A percentile compares a stretch with the other conserved stretches of the same genome.
Evolutionary conservation across 1,140 invertebrate species (phyloP).

Genomic region (Popillia japonica): DNA sequence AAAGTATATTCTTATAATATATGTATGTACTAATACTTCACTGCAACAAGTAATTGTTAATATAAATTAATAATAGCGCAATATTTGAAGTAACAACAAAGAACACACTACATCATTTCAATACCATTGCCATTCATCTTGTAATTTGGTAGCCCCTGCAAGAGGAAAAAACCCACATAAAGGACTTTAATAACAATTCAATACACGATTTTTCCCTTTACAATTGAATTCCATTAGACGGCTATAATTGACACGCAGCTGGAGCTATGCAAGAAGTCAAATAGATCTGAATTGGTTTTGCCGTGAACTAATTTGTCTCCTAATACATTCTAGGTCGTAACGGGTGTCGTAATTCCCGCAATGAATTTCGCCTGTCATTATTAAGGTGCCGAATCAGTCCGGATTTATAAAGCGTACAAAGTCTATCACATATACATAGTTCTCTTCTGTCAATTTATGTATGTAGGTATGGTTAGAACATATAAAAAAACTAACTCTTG

Average conservation of each 20-base stretch:
- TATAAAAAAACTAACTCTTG: too few relatives aligned
- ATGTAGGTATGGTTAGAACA: too few relatives aligned
- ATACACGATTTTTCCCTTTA: slow-evolving; percentile 27
- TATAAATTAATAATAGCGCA: too few relatives aligned
- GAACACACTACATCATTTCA: background rate
- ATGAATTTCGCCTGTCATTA: slow-evolving; percentile 18
- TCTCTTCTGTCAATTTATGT: background rate
- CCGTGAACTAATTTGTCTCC: slow-evolving; percentile 29
- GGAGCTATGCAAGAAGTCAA: slow-evolving; percentile 18
- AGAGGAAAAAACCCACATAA: background rate
- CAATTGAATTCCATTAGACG: slow-evolving; percentile 23
- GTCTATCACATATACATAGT: background rate
- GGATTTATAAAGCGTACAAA: background rate
- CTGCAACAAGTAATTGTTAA: too few relatives aligned
- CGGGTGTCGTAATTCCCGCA: slow-evolving; percentile 27
- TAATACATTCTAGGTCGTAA: slow-evolving; percentile 15
- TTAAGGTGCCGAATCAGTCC: background rate
- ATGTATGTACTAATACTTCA: too few relatives aligned
- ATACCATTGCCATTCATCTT: background rate
- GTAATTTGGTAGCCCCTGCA: background rate
- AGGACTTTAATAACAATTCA: slow-evolving; percentile 26
- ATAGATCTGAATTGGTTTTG: slow-evolving; percentile 14
- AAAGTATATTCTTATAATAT: too few relatives aligned
- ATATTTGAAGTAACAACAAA: background rate
- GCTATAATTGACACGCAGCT: slow-evolving; percentile 26